Evolutionary conservation across 2,888 invertebrate genomes (phyloP).

Genomic region (Orgyia antiqua): DNA sequence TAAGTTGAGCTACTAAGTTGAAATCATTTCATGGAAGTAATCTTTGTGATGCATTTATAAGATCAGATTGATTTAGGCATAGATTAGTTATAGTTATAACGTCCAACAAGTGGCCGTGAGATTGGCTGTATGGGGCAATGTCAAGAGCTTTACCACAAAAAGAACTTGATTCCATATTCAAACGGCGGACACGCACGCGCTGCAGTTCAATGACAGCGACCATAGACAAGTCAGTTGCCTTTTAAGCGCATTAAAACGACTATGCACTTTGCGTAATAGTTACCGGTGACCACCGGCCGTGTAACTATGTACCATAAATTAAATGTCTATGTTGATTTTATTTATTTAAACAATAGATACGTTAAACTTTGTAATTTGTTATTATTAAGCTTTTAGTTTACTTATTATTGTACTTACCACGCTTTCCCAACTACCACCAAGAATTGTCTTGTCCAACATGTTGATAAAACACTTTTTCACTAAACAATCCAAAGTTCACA

Average conservation of each 20-base stretch:
- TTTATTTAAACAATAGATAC: slow-evolving; percentile 10
- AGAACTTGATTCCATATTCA: slow-evolving; percentile 61
- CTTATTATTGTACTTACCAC: slow-evolving; percentile 52
- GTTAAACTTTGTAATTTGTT: slow-evolving; percentile 2
- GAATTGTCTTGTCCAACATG: slow-evolving; percentile 68
- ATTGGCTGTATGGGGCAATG: slow-evolving; percentile 51
- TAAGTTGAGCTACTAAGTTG: not conserved
- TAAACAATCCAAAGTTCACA: slow-evolving; percentile 38
- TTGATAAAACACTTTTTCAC: slow-evolving; percentile 28
- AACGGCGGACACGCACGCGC: slow-evolving; percentile 48
- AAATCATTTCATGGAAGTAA: slow-evolving; percentile 33
- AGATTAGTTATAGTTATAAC: slow-evolving; percentile 36
- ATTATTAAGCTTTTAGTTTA: slow-evolving; percentile 7
- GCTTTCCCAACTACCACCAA: slow-evolving; percentile 74
- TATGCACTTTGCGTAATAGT: slow-evolving; percentile 64
- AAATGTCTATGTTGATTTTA: slow-evolving; percentile 24
- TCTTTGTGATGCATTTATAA: slow-evolving; percentile 35
- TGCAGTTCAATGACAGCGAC: slow-evolving; percentile 63
- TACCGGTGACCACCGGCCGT: slow-evolving; percentile 20
- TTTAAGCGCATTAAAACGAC: slow-evolving; percentile 58
- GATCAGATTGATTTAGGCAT: slow-evolving; percentile 36
- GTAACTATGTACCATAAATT: slow-evolving; percentile 39
- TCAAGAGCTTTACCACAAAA: slow-evolving; percentile 64
- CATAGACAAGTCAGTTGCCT: slow-evolving; percentile 63
- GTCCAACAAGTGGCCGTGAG: slow-evolving; percentile 42